Evolutionary conservation across 2,797 vertebrate species (phyloP).

Genomic region (Liasis olivaceus): DNA sequence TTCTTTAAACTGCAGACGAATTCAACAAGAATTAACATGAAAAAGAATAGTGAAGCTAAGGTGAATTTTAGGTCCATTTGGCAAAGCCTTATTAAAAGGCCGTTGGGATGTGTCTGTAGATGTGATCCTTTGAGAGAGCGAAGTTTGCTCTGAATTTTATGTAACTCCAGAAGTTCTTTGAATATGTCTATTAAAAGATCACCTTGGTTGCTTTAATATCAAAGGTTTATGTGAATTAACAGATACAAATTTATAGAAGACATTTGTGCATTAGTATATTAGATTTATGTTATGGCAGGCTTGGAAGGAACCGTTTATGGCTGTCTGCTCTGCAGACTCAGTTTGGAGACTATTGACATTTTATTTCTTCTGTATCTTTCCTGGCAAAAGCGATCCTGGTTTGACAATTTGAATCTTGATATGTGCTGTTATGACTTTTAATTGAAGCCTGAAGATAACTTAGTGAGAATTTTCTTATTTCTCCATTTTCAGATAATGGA

Average conservation of each 20-base stretch:
- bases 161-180: not conserved
- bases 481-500: not conserved
- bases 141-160: not conserved
- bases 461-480: not conserved
- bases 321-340: not conserved
- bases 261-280: not conserved
- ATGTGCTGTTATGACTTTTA: not conserved
- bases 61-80: conserved; percentile 22
- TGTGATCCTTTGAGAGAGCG: not conserved
- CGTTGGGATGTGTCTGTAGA: not conserved
- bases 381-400: not conserved
- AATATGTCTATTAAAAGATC: not conserved
- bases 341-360: not conserved
- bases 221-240: conserved; percentile 2
- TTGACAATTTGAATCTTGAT: not conserved
- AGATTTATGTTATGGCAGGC: not conserved
- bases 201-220: not conserved
- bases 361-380: not conserved
- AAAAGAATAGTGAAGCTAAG: conserved; percentile 8
- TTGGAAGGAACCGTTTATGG: conserved; percentile 13
- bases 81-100: conserved; percentile 28
- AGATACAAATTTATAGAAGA: conserved; percentile 8
- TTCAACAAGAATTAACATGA: conserved; percentile 30
- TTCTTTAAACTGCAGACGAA: conserved; percentile 22
- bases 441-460: not conserved